Evolutionary conservation across 2,797 vertebrate species (phyloP), one percentile per base, ranked within the genome.

Genomic region (Ptychadena robeensis): DNA sequence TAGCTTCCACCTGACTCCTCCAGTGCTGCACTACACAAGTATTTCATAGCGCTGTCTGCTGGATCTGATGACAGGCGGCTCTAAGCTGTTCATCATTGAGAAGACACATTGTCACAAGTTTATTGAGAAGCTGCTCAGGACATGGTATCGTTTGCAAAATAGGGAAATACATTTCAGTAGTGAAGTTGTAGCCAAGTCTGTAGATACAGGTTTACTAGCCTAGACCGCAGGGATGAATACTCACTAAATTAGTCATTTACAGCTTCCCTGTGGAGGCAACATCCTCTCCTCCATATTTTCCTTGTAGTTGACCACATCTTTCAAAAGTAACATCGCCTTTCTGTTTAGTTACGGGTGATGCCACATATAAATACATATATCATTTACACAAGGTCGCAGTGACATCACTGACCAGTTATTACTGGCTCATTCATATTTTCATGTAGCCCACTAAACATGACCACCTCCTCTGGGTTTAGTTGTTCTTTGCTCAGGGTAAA

Each of bases 1-100:
- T 82, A 82, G 73, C 66, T 59, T n/a, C 53, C 81, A 76, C 81
- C 81, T 82, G 81, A 79, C 65, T 57, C 75, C 30, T 38, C 10
- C 67, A 61, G 30, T 44, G 57, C 57, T 48, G 57, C 68, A 25
- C 57, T 25, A 65, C 48, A 63, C 79, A 65, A 32, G 61, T 18
- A 80, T 64, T 64, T 71, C 30, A 44, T 40, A 37, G 25, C 0
- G 18, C 5, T 63, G 5, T 4, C 69, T 80, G 53, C 30, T 65
- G 68, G 64, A 80, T 80, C 57, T 53, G 48, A 28, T 70, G 34
- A 38, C 66, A 40, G 48, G 34, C 63, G 34, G 71, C 53, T 37
- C 34, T 71, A 63, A 68, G 48, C 76, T 69, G 65, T 59, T 79
- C 64, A 79, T 68, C 64, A 68, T 9, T 79, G 38, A 14, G 31